These are phyloP conservation scores for Mechanitis messenoides DNA, from an alignment of 2,888 invertebrate genomes.

Conservation along the genomic window DNA sequence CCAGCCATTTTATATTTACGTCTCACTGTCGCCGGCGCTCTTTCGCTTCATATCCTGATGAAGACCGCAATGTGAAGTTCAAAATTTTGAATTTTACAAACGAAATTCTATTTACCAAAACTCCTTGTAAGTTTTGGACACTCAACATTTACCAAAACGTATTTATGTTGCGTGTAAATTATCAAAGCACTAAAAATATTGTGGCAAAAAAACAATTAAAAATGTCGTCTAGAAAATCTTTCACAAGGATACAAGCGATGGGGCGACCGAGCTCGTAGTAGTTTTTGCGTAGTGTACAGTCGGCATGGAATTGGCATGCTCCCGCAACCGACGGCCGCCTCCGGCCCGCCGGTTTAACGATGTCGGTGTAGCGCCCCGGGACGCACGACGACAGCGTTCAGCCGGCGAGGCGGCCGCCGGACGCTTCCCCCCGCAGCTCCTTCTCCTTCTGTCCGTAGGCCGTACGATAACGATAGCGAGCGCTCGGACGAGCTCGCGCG, in stretches of 20 bases:
- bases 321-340: slow-evolving; percentile 58
- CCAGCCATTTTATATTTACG: slow-evolving; percentile 49
- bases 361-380: slow-evolving; percentile 16
- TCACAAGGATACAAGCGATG: slow-evolving; percentile 40
- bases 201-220: neutral
- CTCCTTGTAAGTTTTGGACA: neutral
- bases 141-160: slow-evolving; percentile 8
- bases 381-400: slow-evolving; percentile 21
- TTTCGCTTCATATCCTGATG: slow-evolving; percentile 41
- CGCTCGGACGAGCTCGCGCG: slow-evolving; percentile 75
- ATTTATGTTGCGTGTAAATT: slow-evolving; percentile 1
- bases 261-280: slow-evolving; percentile 42
- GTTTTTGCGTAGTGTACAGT: slow-evolving; percentile 50
- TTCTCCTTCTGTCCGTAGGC: slow-evolving; percentile 76
- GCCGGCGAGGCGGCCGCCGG: slow-evolving; percentile 44
- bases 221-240: slow-evolving; percentile 19
- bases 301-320: slow-evolving; percentile 73
- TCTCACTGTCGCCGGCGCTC: slow-evolving; percentile 43
- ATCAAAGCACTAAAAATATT: too few species aligned
- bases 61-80: slow-evolving; percentile 24
- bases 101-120: neutral
- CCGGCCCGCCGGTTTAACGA: slow-evolving; percentile 29
- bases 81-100: too few species aligned
- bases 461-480: slow-evolving; percentile 75
- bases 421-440: slow-evolving; percentile 75